A percentile compares a stretch with the other conserved stretches of the same genome.
phyloP scores from a whole-genome alignment of 2,113 vertebrate genomes.

The Chloropsis cyanopogon region DNA sequence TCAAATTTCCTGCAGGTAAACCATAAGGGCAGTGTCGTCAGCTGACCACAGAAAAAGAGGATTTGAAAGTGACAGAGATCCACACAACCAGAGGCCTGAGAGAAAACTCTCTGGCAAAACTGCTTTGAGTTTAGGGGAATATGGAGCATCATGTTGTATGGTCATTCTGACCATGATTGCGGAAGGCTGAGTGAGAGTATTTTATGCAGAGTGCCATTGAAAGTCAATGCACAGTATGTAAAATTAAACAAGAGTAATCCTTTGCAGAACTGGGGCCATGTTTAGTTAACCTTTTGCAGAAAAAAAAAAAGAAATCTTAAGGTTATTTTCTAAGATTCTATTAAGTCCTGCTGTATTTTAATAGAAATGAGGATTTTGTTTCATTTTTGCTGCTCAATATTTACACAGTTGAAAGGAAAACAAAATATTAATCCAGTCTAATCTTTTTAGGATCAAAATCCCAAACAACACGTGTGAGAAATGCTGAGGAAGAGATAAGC shows the following conservation, averaged over 20 bases:
- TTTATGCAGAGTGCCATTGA: not conserved
- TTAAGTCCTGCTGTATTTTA: constrained; percentile 44
- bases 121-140: not conserved
- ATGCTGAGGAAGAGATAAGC: constrained; percentile 10
- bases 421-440: constrained; percentile 56
- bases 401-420: constrained; percentile 57
- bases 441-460: constrained; percentile 48
- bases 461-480: constrained; percentile 24
- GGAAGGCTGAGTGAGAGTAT: accelerated
- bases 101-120: not conserved
- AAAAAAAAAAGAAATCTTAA: not conserved
- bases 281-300: constrained; percentile 47
- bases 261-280: constrained; percentile 36
- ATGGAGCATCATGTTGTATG: not conserved
- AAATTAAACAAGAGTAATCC: constrained; percentile 59
- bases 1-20: not conserved
- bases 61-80: not conserved
- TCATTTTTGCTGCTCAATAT: constrained; percentile 43
- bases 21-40: not conserved
- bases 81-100: not conserved
- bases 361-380: constrained; percentile 37
- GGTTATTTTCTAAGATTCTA: constrained; percentile 39
- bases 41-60: not conserved
- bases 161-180: not conserved
- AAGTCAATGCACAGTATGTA: not conserved